Base-by-base conservation (phyloP, 2,888 invertebrate genomes). In the Apamea epomidion region DNA sequence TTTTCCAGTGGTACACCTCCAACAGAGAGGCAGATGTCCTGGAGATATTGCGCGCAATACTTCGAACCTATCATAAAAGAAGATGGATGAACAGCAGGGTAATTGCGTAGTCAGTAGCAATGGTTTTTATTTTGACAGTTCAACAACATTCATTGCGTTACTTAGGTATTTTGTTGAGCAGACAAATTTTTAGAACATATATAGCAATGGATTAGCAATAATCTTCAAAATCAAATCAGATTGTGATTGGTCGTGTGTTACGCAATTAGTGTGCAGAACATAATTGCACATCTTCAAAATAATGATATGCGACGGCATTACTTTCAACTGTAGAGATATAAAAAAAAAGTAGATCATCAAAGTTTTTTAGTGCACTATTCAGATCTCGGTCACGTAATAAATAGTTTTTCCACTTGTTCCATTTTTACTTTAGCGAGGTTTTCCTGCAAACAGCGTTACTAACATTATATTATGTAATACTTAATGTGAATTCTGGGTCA, bases 331-430 rank as follows among this genome's bases (percentile, higher is more conserved):
- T 21, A 64, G 58, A 64, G 29, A 69, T 62, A 76, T 75, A 68
- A 67, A 64, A 60, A 67, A 71, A 83, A 80, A 73, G 68, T 78
- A 73, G 74, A 73, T 80, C 77, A 72, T 75, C 77, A 80, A 75
- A 80, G 45, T 76, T 76, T 78, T 71, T 74, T 69, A 71, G 64
- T 73, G 80, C 81, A 83, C 76, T 77, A 81, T 84, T 79, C 81
- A 76, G 70, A 81, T 87, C 74, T 82, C 76, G 82, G 84, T 83
- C 78, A 80, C 78, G 83, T 73, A 88, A 87, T 89, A 88, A 87
- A 88, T 85, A 83, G 77, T 80, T 87, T 86, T 88, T 73, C 88
- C 78, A 76, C 81, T 83, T 81, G 81, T 81, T 81, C 74, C 77
- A 80, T 76, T 83, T 83, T 83, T 78, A 77, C 54, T 86, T 83